These are phyloP conservation scores for Megaceryle alcyon DNA, from an alignment of 2,797 vertebrate genomes.

Conservation along the genomic window DNA sequence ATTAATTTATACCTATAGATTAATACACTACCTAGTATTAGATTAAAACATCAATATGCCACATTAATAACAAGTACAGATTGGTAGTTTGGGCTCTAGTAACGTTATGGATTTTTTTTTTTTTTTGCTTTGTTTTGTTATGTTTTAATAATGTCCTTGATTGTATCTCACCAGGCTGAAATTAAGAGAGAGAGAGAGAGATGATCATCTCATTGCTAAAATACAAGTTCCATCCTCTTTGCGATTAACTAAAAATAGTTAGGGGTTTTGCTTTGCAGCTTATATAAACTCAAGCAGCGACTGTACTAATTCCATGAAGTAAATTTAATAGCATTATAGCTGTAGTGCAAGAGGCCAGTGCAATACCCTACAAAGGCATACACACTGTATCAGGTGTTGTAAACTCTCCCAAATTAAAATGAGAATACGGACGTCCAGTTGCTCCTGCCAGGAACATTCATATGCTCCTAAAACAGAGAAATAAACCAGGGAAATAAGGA, in stretches of 20 bases:
- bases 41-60: slow-evolving; percentile 73
- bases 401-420: not conserved
- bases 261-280: slow-evolving; percentile 64
- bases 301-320: slow-evolving; percentile 70
- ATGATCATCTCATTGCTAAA: slow-evolving; percentile 52
- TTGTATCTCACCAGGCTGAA: slow-evolving; percentile 55
- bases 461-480: not conserved
- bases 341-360: not conserved
- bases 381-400: not conserved
- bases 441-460: not conserved
- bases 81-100: slow-evolving; percentile 60
- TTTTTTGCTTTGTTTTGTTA: slow-evolving; percentile 24
- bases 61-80: slow-evolving; percentile 68
- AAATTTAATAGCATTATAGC: slow-evolving; percentile 71
- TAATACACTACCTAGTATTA: slow-evolving; percentile 69
- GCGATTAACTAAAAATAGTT: slow-evolving; percentile 72
- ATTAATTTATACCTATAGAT: slow-evolving; percentile 80
- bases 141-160: slow-evolving; percentile 58
- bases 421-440: not conserved
- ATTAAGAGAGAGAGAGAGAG: slow-evolving; percentile 17
- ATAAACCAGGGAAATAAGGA: not conserved
- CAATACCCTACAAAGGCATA: not conserved
- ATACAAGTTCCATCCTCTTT: slow-evolving; percentile 67
- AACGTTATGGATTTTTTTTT: slow-evolving; percentile 5
- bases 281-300: slow-evolving; percentile 59